Percentiles rank a stretch among this genome's conserved stretches.
Evolutionary conservation across 2,113 vertebrate species (phyloP).

Genomic region (Cacatua alba): DNA sequence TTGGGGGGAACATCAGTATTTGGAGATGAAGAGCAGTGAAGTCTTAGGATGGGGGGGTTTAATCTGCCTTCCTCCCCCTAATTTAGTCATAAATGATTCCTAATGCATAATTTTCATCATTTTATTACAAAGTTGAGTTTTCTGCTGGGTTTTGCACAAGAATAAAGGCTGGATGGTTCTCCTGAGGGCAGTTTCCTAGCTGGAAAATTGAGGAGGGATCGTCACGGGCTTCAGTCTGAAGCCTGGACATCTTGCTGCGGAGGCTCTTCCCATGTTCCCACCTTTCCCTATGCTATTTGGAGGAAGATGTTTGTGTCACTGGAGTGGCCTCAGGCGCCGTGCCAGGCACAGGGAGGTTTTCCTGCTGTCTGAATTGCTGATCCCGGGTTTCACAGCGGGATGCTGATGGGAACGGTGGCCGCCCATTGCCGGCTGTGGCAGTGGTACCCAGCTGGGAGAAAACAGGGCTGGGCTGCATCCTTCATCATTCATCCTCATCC

Average conservation of each 20-base stretch:
- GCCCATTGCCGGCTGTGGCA: not conserved
- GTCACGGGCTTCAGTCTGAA: fast-evolving
- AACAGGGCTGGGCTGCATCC: not conserved
- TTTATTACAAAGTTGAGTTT: not conserved
- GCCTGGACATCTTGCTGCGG: fast-evolving
- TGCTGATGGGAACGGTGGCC: not conserved
- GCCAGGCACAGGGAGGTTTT: not conserved
- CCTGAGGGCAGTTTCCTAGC: not conserved
- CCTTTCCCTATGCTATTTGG: not conserved
- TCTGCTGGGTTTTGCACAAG: fast-evolving
- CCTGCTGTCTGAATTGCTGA: not conserved
- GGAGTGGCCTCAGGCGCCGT: fast-evolving
- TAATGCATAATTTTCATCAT: not conserved
- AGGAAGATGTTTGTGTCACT: not conserved
- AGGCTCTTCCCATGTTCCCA: not conserved
- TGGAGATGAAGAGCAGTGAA: fast-evolving
- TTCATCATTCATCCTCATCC: not conserved
- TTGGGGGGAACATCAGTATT: fast-evolving
- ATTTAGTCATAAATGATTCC: fast-evolving
- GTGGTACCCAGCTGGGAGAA: not conserved
- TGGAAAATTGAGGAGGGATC: not conserved
- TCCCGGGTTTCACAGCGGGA: not conserved
- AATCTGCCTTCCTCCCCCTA: fast-evolving
- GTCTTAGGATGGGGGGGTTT: not conserved
- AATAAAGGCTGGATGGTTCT: fast-evolving